A percentile compares a stretch with the other conserved stretches of the same genome.
Evolutionary conservation across 2,113 vertebrate species (phyloP).

Genomic region (Lepus americanus): DNA sequence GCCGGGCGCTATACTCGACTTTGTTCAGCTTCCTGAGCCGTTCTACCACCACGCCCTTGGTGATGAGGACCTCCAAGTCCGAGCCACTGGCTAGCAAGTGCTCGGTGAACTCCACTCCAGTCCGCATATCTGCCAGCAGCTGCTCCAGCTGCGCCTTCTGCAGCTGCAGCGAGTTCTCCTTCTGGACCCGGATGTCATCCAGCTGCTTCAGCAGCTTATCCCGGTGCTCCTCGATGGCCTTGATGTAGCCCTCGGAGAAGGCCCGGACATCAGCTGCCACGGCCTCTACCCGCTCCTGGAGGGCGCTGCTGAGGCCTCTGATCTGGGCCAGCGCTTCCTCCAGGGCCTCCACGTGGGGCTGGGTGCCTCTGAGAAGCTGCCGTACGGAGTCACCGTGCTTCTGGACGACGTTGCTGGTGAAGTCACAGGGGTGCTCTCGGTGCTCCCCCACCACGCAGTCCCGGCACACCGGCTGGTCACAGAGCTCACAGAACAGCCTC

Average conservation of each 20-base stretch:
- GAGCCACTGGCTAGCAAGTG: slow-evolving; percentile 91
- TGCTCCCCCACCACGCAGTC: slow-evolving; percentile 91
- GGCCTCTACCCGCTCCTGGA: slow-evolving; percentile 82
- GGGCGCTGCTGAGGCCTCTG: slow-evolving; percentile 80
- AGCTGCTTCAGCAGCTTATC: slow-evolving; percentile 90
- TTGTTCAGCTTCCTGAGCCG: slow-evolving; percentile 89
- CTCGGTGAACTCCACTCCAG: slow-evolving; percentile 91
- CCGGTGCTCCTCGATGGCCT: slow-evolving; percentile 91
- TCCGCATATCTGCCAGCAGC: slow-evolving; percentile 91
- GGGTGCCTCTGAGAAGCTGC: slow-evolving; percentile 88
- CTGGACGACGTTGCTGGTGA: slow-evolving; percentile 86
- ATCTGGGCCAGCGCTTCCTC: slow-evolving; percentile 88
- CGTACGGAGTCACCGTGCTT: slow-evolving; percentile 90
- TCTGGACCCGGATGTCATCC: slow-evolving; percentile 90
- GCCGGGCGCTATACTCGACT: slow-evolving; percentile 80
- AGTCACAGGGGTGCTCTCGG: slow-evolving; percentile 90
- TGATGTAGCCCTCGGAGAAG: slow-evolving; percentile 90
- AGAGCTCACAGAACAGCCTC: slow-evolving; percentile 93
- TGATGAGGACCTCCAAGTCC: slow-evolving; percentile 92
- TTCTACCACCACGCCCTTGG: slow-evolving; percentile 90
- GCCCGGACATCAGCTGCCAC: slow-evolving; percentile 88
- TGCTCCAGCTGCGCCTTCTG: slow-evolving; percentile 93
- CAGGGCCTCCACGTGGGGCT: slow-evolving; percentile 88
- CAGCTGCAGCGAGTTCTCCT: slow-evolving; percentile 91
- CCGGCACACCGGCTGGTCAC: slow-evolving; percentile 91